A percentile compares a stretch with the other conserved stretches of the same genome.
phyloP scores from a whole-genome alignment of 2,113 vertebrate species.

The Brachyistius frenatus region DNA sequence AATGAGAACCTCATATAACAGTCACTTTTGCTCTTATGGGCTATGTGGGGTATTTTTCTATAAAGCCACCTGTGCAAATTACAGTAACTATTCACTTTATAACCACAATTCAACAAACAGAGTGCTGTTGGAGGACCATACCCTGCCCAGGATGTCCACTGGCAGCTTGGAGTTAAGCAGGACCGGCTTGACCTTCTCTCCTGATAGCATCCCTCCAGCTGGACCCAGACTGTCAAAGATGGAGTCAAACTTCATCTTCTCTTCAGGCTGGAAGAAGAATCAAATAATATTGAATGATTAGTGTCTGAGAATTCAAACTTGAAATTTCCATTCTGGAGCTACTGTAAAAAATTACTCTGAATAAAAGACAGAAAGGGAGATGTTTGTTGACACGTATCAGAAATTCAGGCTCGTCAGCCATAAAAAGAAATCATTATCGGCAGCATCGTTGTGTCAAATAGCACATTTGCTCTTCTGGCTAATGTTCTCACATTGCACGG shows the following conservation, averaged over 20 bases:
- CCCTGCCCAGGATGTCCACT: constrained; percentile 96
- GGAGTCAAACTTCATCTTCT: constrained; percentile 95
- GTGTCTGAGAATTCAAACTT: background rate
- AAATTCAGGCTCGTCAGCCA: no score
- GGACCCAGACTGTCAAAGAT: constrained; percentile 97
- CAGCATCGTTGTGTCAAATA: no score
- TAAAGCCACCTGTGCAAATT: background rate
- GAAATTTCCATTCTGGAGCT: background rate
- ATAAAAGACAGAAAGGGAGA: no score
- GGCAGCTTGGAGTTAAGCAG: constrained; percentile 98
- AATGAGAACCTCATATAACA: no score
- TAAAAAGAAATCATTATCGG: no score
- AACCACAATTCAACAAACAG: background rate
- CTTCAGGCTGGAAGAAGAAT: constrained; percentile 86
- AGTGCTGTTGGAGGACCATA: constrained; percentile 73
- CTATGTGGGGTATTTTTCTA: no score
- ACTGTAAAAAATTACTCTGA: background rate
- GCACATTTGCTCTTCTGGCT: no score
- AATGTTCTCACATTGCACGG: no score
- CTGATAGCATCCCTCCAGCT: constrained; percentile 91
- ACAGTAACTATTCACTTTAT: background rate
- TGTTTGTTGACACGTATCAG: no score
- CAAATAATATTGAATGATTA: background rate
- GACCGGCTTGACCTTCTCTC: constrained; percentile 98
- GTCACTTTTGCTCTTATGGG: no score